Conservation (phyloP, 2,113 vertebrate genomes). For the Erythrocebus patas region DNA sequence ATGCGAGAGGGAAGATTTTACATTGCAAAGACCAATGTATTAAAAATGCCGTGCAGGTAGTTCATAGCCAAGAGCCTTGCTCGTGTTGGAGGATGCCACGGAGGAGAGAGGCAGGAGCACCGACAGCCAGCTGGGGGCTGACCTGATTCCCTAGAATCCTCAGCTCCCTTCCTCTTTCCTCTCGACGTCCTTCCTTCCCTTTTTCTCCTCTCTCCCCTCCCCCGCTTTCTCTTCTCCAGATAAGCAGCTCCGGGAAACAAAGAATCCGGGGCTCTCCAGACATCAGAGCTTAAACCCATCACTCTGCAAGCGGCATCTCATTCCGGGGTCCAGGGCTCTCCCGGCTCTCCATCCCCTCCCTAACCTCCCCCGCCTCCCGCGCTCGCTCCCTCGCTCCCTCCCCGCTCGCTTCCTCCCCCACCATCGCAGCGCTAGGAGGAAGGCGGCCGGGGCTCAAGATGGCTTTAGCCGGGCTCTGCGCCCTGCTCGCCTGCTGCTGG, state of each 20-base stretch:
- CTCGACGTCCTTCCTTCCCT: constrained; percentile 50
- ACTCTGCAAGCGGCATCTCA: background rate
- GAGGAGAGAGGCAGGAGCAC: constrained; percentile 19
- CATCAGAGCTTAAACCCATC: background rate
- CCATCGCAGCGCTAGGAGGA: constrained; percentile 72
- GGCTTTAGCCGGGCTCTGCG: constrained; percentile 82
- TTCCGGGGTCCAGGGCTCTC: background rate
- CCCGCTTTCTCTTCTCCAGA: constrained; percentile 8
- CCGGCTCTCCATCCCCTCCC: background rate
- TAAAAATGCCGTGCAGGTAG: constrained; percentile 43
- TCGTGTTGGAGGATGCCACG: background rate
- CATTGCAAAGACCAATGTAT: constrained; percentile 19
- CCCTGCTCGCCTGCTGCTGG: constrained; percentile 80
- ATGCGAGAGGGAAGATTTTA: background rate
- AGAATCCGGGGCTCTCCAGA: constrained; percentile 30
- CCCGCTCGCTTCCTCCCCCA: constrained; percentile 69
- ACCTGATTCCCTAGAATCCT: constrained; percentile 67
- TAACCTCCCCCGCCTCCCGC: constrained; percentile 53
- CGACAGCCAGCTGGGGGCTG: constrained; percentile 47
- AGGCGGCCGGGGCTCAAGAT: constrained; percentile 81
- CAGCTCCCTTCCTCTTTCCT: constrained; percentile 46
- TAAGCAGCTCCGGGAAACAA: constrained; percentile 71
- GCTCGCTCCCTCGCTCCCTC: constrained; percentile 57
- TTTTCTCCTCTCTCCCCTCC: background rate
- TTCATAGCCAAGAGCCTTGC: background rate